Percentiles rank a stretch among this genome's conserved stretches.
Conservation (phyloP, 2,113 vertebrate genomes). For the Apistogramma diplotaenia region DNA sequence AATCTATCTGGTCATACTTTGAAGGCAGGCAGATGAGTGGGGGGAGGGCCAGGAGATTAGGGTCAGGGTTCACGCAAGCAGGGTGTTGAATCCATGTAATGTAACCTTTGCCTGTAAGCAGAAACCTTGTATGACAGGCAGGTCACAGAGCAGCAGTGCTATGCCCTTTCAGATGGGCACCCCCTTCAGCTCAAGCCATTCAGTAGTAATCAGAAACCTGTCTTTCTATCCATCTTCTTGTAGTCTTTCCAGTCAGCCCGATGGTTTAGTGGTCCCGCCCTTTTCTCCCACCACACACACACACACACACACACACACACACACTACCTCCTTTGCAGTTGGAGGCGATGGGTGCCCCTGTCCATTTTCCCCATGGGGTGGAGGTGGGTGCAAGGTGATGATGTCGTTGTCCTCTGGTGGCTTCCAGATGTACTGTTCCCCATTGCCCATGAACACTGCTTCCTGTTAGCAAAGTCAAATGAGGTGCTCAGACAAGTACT, state of each 20-base stretch:
- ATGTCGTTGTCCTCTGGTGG: slow-evolving; percentile 79
- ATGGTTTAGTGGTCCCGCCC: background rate
- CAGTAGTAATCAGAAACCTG: slow-evolving; percentile 36
- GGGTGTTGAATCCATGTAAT: slow-evolving; percentile 36
- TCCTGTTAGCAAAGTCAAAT: slow-evolving; percentile 63
- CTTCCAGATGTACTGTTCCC: slow-evolving; percentile 84
- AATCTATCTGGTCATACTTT: background rate
- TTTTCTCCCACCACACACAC: background rate
- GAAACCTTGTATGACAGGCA: slow-evolving; percentile 49
- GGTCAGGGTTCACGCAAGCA: slow-evolving; percentile 49
- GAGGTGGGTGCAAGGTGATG: slow-evolving; percentile 67
- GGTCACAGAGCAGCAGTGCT: slow-evolving; percentile 57
- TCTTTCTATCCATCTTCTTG: background rate
- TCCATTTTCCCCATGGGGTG: slow-evolving; percentile 59
- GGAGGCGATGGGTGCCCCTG: slow-evolving; percentile 64
- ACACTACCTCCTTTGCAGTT: slow-evolving; percentile 72
- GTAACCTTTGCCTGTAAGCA: slow-evolving; percentile 49
- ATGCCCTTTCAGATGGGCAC: slow-evolving; percentile 41
- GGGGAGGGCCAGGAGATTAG: slow-evolving; percentile 11
- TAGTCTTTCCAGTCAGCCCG: background rate
- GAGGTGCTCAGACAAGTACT: background rate
- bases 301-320: background rate
- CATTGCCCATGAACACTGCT: slow-evolving; percentile 78
- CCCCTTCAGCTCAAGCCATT: slow-evolving; percentile 33
- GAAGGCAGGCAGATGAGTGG: slow-evolving; percentile 10